Conservation (phyloP, 2,113 vertebrate species). For the Sorex fumeus region DNA sequence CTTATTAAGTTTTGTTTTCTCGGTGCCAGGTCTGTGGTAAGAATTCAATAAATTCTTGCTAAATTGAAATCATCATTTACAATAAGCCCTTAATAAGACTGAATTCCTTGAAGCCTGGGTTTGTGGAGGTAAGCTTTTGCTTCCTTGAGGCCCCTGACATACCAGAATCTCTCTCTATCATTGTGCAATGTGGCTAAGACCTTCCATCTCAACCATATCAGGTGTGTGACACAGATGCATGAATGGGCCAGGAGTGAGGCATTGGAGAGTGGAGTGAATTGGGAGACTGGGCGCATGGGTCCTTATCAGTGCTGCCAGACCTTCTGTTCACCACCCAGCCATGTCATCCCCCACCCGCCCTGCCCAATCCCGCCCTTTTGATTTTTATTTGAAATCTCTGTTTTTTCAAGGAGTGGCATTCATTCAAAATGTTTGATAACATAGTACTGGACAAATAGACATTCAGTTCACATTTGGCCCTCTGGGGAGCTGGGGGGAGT, state of each 20-base stretch:
- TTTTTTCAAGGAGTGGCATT: constrained; percentile 6
- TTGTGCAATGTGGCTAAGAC: not conserved
- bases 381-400: not conserved
- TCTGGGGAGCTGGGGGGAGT: too few relatives aligned
- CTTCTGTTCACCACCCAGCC: not conserved
- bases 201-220: not conserved
- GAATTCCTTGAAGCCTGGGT: constrained; percentile 69
- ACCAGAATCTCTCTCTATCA: not conserved
- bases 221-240: not conserved
- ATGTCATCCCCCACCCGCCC: too few relatives aligned
- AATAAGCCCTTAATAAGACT: constrained; percentile 69
- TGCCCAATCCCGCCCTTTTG: too few relatives aligned
- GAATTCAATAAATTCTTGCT: constrained; percentile 75
- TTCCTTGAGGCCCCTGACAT: not conserved
- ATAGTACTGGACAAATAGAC: not conserved
- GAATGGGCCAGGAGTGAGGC: not conserved
- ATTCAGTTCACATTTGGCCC: not conserved
- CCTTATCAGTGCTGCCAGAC: not conserved
- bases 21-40: constrained; percentile 23
- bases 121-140: not conserved
- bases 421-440: not conserved
- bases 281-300: not conserved
- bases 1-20: constrained; percentile 69
- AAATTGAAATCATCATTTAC: constrained; percentile 78
- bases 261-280: not conserved